Conservation (phyloP, 2,797 vertebrate species). For the Molossus alvarezi region DNA sequence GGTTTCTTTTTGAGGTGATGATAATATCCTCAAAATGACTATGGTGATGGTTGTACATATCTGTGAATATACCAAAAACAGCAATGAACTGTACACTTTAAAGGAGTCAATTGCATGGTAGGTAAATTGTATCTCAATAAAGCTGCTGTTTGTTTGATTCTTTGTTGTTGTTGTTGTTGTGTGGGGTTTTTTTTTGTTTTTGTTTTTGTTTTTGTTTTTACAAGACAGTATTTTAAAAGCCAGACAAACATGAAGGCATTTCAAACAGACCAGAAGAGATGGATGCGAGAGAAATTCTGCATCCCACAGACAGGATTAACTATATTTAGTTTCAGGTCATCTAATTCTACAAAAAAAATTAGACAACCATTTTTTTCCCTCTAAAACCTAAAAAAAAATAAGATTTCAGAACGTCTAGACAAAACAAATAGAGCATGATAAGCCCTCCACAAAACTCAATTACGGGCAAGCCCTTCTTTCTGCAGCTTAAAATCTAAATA, state of each 20-base stretch:
- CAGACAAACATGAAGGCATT: background rate
- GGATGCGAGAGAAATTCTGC: background rate
- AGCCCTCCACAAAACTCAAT: background rate
- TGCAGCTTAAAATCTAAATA: background rate
- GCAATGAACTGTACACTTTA: background rate
- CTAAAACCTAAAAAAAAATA: constrained; percentile 15
- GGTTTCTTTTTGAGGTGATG: background rate
- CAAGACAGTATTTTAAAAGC: background rate
- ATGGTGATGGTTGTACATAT: background rate
- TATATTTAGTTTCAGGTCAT: constrained; percentile 43
- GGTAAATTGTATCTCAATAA: background rate
- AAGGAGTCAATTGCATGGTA: background rate
- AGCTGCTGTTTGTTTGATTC: background rate
- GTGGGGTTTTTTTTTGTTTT: background rate
- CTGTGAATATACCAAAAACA: background rate
- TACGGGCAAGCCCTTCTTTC: background rate
- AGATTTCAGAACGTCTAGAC: background rate
- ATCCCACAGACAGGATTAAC: background rate
- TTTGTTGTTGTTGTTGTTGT: background rate
- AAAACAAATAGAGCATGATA: constrained; percentile 14
- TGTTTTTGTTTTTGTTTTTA: background rate
- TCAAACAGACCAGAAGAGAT: background rate
- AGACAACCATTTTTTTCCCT: background rate
- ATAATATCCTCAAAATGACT: background rate
- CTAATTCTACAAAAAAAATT: background rate